phyloP scores from a whole-genome alignment of 2,797 vertebrate genomes.

The Psittacula echo region DNA sequence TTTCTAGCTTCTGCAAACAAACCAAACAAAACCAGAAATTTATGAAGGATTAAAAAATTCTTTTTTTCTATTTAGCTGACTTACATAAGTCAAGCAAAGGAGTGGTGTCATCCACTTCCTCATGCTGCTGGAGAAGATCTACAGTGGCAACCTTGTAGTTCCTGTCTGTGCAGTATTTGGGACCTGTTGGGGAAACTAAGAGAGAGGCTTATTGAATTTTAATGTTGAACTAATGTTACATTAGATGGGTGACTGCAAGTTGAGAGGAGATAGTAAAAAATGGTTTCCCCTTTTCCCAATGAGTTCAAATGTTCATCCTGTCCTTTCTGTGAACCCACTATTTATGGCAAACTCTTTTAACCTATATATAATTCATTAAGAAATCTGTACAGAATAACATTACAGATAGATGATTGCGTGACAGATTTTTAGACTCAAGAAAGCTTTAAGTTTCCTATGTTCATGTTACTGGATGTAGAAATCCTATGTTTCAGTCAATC shows the following conservation, averaged over 20 bases:
- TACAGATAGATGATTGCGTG: constrained; percentile 64
- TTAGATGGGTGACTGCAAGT: constrained; percentile 68
- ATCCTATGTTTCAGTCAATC: background rate
- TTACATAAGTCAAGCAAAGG: constrained; percentile 34
- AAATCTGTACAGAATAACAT: constrained; percentile 73
- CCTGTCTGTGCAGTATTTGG: constrained; percentile 36
- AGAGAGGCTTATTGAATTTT: constrained; percentile 71
- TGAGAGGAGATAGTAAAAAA: constrained; percentile 70
- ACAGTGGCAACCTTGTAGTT: background rate
- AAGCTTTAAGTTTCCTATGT: constrained; percentile 48
- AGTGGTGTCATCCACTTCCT: background rate
- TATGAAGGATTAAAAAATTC: background rate
- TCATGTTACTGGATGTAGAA: background rate
- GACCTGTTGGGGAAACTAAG: constrained; percentile 57
- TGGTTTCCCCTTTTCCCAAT: constrained; percentile 20
- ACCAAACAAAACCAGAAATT: background rate
- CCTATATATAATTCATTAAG: constrained; percentile 84
- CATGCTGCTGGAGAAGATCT: background rate
- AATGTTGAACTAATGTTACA: constrained; percentile 73
- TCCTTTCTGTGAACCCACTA: constrained; percentile 80
- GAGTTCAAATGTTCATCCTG: constrained; percentile 82
- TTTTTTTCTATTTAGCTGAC: background rate
- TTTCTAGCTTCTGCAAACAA: background rate
- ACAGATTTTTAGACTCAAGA: constrained; percentile 69
- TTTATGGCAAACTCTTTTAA: constrained; percentile 80